Evolutionary conservation across 2,888 invertebrate species (phyloP).

Genomic region (Cephus spinipes): DNA sequence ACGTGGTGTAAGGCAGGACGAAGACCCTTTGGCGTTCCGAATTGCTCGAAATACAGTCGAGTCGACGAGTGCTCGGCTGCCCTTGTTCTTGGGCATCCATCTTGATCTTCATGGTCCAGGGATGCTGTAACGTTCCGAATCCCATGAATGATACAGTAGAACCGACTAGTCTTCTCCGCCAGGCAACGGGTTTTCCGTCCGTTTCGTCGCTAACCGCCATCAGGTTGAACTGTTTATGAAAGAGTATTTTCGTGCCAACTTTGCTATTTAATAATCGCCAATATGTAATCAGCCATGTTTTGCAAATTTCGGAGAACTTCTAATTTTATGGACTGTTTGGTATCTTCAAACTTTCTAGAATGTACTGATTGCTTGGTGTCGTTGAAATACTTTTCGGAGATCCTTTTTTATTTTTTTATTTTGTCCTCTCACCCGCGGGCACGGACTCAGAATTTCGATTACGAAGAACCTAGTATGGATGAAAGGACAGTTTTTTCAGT

Average conservation of each 20-base stretch:
- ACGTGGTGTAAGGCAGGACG: constrained; percentile 14
- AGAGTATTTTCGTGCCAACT: background rate
- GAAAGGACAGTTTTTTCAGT: background rate
- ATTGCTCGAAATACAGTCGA: constrained; percentile 23
- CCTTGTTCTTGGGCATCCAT: constrained; percentile 15
- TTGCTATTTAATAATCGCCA: background rate
- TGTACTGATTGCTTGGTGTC: background rate
- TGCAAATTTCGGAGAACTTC: background rate
- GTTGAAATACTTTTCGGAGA: background rate
- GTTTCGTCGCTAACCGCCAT: background rate
- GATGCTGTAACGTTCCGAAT: constrained; percentile 1
- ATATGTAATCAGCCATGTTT: background rate
- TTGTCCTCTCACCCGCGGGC: background rate
- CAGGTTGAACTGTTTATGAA: background rate
- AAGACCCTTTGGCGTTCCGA: constrained; percentile 25
- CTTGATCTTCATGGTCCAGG: background rate
- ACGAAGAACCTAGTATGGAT: background rate
- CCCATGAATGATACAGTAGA: constrained; percentile 13
- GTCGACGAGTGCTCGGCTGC: constrained; percentile 14
- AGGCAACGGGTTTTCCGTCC: too few relatives aligned
- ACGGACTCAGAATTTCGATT: background rate
- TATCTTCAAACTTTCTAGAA: background rate
- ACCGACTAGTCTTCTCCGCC: constrained; percentile 8
- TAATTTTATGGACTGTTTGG: background rate
- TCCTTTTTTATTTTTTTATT: background rate